Conservation (phyloP, 2,797 vertebrate species). For the Cryptoblepharus egeriae region DNA sequence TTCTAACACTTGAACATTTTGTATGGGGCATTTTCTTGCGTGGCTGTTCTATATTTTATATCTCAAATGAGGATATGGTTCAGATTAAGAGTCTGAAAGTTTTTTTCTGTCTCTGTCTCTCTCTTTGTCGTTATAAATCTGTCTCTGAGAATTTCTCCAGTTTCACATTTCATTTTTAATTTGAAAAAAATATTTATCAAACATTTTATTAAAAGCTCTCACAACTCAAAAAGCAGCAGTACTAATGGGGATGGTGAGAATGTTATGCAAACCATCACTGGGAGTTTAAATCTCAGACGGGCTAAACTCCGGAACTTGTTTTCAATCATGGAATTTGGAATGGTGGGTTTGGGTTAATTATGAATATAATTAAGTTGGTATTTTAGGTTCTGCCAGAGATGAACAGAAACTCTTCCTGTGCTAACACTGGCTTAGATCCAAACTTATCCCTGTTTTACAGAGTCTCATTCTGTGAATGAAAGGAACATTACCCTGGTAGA, state of each 20-base stretch:
- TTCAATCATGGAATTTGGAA: neutral
- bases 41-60: neutral
- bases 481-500: too few relatives aligned
- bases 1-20: conserved; percentile 63
- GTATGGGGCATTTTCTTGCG: conserved; percentile 41
- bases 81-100: neutral
- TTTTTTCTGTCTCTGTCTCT: neutral
- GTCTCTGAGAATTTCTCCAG: neutral
- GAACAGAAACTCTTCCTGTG: neutral
- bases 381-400: neutral
- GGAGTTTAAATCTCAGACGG: neutral
- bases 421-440: neutral
- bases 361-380: neutral
- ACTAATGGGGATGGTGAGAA: neutral
- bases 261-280: neutral
- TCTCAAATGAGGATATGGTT: conserved; percentile 21
- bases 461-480: too few relatives aligned
- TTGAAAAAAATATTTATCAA: neutral
- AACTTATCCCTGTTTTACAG: too few relatives aligned
- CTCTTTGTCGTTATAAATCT: neutral
- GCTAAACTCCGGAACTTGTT: neutral
- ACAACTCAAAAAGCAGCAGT: neutral
- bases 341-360: neutral
- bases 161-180: neutral
- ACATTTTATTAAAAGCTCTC: neutral